A percentile compares a stretch with the other conserved stretches of the same genome.
These are phyloP conservation scores for Oreotrochilus melanogaster DNA, from an alignment of 2,113 vertebrate species.

Conservation along the genomic window DNA sequence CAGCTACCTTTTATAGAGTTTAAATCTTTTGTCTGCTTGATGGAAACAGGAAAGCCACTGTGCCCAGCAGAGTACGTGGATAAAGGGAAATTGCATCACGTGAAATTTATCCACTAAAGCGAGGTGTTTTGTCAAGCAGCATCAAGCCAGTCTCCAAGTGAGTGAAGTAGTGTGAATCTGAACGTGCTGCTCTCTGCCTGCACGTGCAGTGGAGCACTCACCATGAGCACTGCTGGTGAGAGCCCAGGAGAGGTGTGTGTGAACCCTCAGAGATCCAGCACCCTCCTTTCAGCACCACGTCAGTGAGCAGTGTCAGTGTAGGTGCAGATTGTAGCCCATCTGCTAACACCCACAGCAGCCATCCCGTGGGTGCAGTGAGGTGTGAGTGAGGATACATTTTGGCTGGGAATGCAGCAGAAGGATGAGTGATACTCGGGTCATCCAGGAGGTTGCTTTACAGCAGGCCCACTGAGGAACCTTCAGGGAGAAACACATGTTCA, in stretches of 20 bases:
- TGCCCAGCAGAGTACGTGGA: not conserved
- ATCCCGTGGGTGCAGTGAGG: accelerated
- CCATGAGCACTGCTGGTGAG: accelerated
- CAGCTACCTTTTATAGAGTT: conserved; percentile 8
- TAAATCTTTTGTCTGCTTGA: conserved; percentile 41
- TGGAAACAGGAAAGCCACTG: not conserved
- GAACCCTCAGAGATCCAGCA: not conserved
- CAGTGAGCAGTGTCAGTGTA: not conserved
- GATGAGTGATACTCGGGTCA: accelerated
- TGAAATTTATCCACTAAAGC: not conserved
- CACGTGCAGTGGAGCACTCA: accelerated
- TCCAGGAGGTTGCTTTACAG: not conserved
- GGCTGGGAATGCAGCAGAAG: not conserved
- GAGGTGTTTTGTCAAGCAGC: not conserved
- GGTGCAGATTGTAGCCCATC: not conserved
- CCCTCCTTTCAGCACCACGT: accelerated
- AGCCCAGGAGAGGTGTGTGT: not conserved
- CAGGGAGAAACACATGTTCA: not conserved
- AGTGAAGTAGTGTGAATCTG: not conserved
- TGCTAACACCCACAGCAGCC: accelerated
- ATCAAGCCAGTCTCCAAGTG: not conserved
- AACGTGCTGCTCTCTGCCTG: not conserved
- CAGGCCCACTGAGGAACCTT: not conserved
- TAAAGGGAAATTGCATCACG: not conserved
- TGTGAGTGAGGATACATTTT: accelerated